phyloP scores from a whole-genome alignment of 2,113 vertebrate genomes.

The Callionymus lyra region DNA sequence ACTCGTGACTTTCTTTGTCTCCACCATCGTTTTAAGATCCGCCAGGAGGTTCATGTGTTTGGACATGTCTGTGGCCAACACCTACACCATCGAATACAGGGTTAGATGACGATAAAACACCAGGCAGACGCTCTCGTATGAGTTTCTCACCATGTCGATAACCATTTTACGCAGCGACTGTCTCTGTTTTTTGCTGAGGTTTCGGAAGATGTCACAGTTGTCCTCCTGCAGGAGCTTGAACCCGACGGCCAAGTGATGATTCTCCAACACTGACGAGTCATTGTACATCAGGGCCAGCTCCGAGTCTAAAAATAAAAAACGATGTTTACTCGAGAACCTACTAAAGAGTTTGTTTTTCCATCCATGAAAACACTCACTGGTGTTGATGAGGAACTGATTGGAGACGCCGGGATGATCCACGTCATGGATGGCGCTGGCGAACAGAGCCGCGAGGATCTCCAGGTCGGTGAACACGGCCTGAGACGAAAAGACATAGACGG shows the following conservation, averaged over 20 bases:
- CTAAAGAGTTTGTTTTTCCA: no score
- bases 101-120: neutral
- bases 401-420: conserved; percentile 89
- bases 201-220: conserved; percentile 86
- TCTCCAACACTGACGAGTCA: conserved; percentile 83
- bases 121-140: no score
- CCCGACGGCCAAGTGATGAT: conserved; percentile 85
- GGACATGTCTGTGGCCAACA: conserved; percentile 90
- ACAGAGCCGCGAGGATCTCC: conserved; percentile 85
- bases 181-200: conserved; percentile 79
- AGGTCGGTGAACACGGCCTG: conserved; percentile 87
- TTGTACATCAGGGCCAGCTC: conserved; percentile 92
- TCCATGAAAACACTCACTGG: conserved; percentile 70
- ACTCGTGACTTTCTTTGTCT: conserved; percentile 93
- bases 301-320: conserved; percentile 57
- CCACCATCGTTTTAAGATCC: conserved; percentile 92
- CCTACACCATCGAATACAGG: conserved; percentile 52
- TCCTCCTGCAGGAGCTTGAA: conserved; percentile 88
- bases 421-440: conserved; percentile 84
- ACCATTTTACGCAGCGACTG: conserved; percentile 82
- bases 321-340: no score
- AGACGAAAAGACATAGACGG: neutral
- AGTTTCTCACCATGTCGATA: conserved; percentile 77
- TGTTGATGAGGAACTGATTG: conserved; percentile 94
- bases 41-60: conserved; percentile 93